These are phyloP conservation scores for Aphaenogaster rudis DNA, from an alignment of 1,140 invertebrate species.

Conservation along the genomic window DNA sequence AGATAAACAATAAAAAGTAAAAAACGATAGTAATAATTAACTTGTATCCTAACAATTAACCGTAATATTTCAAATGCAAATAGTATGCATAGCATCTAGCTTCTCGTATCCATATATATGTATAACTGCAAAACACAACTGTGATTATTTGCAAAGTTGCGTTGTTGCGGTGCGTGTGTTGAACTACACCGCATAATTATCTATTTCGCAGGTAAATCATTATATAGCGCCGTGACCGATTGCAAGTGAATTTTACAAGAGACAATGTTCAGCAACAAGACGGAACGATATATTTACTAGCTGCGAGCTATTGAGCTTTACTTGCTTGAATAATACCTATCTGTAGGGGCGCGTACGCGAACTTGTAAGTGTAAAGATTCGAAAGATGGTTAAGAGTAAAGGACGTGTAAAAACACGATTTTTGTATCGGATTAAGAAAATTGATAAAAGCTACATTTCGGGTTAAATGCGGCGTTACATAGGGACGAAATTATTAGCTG, in stretches of 20 bases:
- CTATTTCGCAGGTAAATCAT: conserved; percentile 59
- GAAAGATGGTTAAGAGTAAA: not conserved
- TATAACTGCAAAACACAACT: not conserved
- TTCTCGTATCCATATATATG: not conserved
- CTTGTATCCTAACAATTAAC: not conserved
- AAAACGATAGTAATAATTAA: conserved; percentile 12
- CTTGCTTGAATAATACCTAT: conserved; percentile 38
- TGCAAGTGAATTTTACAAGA: conserved; percentile 55
- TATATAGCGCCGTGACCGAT: conserved; percentile 29
- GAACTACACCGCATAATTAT: conserved; percentile 43
- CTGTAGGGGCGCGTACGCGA: too few relatives aligned
- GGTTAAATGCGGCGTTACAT: not conserved
- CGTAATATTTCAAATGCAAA: conserved; percentile 8
- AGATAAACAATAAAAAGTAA: not conserved
- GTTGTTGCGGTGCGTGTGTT: not conserved
- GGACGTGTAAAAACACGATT: not conserved
- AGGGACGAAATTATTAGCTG: not conserved
- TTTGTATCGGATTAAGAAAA: not conserved
- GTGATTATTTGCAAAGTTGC: conserved; percentile 55
- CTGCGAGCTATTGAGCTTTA: conserved; percentile 32
- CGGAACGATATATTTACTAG: conserved; percentile 31
- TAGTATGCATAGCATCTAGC: not conserved
- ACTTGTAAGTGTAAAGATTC: not conserved
- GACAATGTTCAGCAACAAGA: conserved; percentile 44
- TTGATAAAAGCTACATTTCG: not conserved